Conservation (phyloP, 1,140 invertebrate genomes). For the Drosophila setifemur region DNA sequence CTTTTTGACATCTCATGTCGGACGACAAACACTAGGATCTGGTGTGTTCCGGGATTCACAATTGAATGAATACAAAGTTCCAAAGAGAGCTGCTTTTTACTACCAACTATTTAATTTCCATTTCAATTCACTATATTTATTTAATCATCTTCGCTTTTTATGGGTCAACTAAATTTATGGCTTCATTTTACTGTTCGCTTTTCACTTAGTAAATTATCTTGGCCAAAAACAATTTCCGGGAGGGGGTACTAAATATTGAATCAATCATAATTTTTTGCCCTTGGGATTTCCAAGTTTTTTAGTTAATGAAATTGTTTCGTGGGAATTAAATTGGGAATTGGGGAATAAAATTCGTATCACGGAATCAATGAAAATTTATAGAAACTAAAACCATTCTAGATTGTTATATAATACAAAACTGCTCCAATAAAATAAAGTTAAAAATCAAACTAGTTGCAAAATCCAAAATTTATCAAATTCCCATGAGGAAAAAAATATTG, state of each 20-base stretch:
- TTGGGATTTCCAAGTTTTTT: neutral
- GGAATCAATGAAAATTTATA: no score
- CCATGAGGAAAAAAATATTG: neutral
- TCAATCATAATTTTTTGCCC: constrained; percentile 9
- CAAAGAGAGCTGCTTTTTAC: constrained; percentile 23
- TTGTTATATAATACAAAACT: no score
- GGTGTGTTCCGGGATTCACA: constrained; percentile 2
- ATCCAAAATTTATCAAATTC: no score
- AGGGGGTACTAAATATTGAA: constrained; percentile 7
- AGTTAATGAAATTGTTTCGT: constrained; percentile 8
- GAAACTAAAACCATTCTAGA: no score
- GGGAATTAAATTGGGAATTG: neutral
- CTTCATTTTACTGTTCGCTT: constrained; percentile 14
- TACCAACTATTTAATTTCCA: constrained; percentile 26
- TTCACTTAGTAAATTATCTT: constrained; percentile 25
- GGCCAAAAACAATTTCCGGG: neutral
- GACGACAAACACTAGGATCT: constrained; percentile 8
- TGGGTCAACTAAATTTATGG: constrained; percentile 7
- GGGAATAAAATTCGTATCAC: no score
- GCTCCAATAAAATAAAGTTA: no score
- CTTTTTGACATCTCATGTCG: constrained; percentile 19
- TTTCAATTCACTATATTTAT: constrained; percentile 24
- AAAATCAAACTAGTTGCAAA: no score
- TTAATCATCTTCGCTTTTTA: constrained; percentile 1
- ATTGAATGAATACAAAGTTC: neutral